Evolutionary conservation across 1,140 invertebrate species (phyloP).

Genomic region (Leptinotarsa defecta): DNA sequence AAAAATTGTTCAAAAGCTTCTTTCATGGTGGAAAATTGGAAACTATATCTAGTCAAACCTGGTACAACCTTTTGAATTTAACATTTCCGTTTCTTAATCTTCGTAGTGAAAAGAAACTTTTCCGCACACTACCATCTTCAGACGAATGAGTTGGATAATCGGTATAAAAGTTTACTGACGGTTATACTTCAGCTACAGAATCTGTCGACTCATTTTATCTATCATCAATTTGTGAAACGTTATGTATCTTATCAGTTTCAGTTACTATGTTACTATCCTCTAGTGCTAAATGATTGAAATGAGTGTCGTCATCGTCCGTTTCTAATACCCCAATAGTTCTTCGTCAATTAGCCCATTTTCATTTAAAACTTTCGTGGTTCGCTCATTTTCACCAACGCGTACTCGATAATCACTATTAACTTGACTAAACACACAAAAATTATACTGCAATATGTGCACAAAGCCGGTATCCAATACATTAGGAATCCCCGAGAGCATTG

Average conservation of each 20-base stretch:
- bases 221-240: slow-evolving; percentile 26
- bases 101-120: no score
- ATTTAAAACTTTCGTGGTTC: slow-evolving; percentile 18
- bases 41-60: no score
- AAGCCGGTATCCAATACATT: no score
- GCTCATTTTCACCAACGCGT: slow-evolving; percentile 8
- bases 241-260: slow-evolving; percentile 28
- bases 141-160: slow-evolving; percentile 23
- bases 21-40: no score
- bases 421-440: slow-evolving; percentile 6
- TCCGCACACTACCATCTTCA: no score
- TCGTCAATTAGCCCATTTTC: slow-evolving; percentile 28
- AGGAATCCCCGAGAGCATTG: no score
- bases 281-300: background rate
- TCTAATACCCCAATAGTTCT: slow-evolving; percentile 31
- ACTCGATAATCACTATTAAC: background rate
- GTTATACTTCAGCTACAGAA: slow-evolving; percentile 23
- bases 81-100: no score
- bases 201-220: slow-evolving; percentile 27
- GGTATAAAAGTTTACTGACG: slow-evolving; percentile 29
- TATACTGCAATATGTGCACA: no score
- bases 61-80: no score
- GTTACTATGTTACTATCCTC: slow-evolving; percentile 24
- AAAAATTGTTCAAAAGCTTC: no score
- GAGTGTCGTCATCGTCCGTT: slow-evolving; percentile 12